Conservation (phyloP, 2,797 vertebrate species). For the Helarctos malayanus region DNA sequence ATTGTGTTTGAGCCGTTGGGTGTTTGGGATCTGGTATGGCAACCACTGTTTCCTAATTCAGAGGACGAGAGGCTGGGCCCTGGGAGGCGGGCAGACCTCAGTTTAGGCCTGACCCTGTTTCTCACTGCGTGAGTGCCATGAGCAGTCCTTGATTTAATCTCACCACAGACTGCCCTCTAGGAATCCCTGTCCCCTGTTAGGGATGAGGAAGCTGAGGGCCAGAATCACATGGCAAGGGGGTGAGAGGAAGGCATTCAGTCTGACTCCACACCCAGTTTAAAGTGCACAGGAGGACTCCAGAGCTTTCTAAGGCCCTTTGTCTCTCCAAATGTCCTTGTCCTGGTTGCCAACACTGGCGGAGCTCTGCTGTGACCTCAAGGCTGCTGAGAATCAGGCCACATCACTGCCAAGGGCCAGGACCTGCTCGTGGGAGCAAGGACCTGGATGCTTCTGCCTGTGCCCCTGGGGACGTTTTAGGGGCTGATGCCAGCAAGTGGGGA, state of each 20-base stretch:
- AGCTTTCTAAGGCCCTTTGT: neutral
- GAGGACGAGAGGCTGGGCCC: neutral
- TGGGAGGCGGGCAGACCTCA: neutral
- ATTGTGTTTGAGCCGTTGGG: neutral
- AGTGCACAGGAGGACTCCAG: neutral
- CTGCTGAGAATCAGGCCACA: neutral
- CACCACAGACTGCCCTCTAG: neutral
- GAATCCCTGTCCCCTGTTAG: neutral
- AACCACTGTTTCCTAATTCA: neutral
- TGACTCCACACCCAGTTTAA: neutral
- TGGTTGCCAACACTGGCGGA: neutral
- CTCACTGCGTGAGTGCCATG: neutral
- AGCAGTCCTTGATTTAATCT: neutral
- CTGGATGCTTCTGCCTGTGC: fast-evolving
- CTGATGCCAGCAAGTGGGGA: neutral
- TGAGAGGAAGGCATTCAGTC: neutral
- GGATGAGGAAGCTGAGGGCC: neutral
- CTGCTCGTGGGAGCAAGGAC: neutral
- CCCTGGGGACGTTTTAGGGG: neutral
- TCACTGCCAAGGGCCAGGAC: neutral
- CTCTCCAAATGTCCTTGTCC: neutral
- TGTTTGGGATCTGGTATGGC: neutral
- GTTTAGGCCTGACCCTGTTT: no score
- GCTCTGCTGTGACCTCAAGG: neutral
- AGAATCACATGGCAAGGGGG: neutral